Percentiles rank a stretch among this genome's conserved stretches.
These are phyloP conservation scores for Sciaenops ocellatus DNA, from an alignment of 2,797 vertebrate genomes.

Conservation along the genomic window DNA sequence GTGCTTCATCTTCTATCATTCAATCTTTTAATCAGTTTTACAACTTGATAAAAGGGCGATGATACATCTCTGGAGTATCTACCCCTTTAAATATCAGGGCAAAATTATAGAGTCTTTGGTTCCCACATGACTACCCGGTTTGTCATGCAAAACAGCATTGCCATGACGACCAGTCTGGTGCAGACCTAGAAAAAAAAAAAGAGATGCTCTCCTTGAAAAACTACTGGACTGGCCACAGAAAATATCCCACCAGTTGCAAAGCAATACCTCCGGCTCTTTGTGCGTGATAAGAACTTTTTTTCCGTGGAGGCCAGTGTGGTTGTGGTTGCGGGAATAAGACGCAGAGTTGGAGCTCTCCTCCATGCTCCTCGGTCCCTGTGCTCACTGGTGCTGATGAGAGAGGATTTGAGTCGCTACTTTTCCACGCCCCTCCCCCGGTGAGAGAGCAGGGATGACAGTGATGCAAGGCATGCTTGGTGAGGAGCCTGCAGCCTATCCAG, in stretches of 20 bases:
- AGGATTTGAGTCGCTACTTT: conserved; percentile 61
- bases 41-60: background rate
- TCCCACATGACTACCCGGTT: conserved; percentile 29
- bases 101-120: conserved; percentile 8
- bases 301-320: rapidly evolving
- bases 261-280: background rate
- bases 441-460: conserved; percentile 65
- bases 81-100: conserved; percentile 15
- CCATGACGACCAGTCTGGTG: conserved; percentile 52
- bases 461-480: conserved; percentile 70
- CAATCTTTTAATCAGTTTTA: background rate
- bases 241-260: background rate
- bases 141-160: conserved; percentile 50
- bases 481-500: conserved; percentile 71
- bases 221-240: background rate
- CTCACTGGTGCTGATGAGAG: conserved; percentile 81
- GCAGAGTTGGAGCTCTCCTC: conserved; percentile 39
- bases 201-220: background rate
- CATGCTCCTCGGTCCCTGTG: conserved; percentile 19
- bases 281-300: conserved; percentile 2
- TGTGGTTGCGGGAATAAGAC: background rate
- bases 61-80: background rate
- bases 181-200: background rate
- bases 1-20: background rate
- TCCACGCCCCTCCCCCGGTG: conserved; percentile 78